Conservation (phyloP, 2,113 vertebrate species). For the Clarias gariepinus region DNA sequence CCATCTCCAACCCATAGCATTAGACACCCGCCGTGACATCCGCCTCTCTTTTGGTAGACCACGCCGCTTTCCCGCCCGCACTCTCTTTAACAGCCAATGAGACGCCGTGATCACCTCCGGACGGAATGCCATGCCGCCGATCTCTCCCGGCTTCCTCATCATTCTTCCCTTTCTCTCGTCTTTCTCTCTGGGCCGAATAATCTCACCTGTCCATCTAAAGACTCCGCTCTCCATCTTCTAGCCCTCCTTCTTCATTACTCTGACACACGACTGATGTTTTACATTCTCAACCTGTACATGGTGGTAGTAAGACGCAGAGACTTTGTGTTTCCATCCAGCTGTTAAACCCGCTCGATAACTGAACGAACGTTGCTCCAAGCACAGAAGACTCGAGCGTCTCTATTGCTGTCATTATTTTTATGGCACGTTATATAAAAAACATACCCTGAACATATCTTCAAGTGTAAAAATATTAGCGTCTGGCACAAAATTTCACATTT, state of each 20-base stretch:
- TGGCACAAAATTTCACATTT: neutral
- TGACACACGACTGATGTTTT: neutral
- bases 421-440: neutral
- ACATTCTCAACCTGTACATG: neutral
- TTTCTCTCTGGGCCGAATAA: slow-evolving; percentile 47
- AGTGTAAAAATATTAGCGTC: neutral
- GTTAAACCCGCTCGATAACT: neutral
- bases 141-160: slow-evolving; percentile 46
- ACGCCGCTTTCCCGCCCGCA: slow-evolving; percentile 49
- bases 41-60: slow-evolving; percentile 42
- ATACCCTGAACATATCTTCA: neutral
- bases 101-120: slow-evolving; percentile 50
- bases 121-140: slow-evolving; percentile 47
- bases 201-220: slow-evolving; percentile 51
- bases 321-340: neutral
- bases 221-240: slow-evolving; percentile 58
- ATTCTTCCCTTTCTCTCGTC: slow-evolving; percentile 28
- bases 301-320: neutral
- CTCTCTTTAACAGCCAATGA: slow-evolving; percentile 59
- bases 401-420: neutral
- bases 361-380: neutral
- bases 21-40: slow-evolving; percentile 48
- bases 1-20: slow-evolving; percentile 36
- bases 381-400: neutral
- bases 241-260: slow-evolving; percentile 62